Conservation (phyloP, 2,797 vertebrate genomes). For the Mergus octosetaceus region DNA sequence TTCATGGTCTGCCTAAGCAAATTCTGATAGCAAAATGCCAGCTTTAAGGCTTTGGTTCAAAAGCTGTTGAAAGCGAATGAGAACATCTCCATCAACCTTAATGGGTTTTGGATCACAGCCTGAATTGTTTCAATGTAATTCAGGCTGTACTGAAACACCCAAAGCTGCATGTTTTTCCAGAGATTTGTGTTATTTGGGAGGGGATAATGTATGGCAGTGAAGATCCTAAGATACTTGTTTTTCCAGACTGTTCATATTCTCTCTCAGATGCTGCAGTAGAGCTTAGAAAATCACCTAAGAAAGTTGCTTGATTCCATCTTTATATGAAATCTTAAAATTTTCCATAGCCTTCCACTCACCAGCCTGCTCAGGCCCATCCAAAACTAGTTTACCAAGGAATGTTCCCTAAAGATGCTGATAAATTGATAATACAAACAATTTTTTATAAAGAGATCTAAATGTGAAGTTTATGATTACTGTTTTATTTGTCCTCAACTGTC, state of each 20-base stretch:
- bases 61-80: not conserved
- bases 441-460: not conserved
- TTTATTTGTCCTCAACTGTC: not conserved
- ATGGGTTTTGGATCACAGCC: not conserved
- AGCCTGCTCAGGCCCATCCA: not conserved
- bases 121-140: not conserved
- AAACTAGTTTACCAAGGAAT: not conserved
- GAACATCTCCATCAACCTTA: not conserved
- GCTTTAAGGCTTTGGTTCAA: not conserved
- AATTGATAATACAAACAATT: not conserved
- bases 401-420: not conserved
- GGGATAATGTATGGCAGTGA: not conserved
- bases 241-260: not conserved
- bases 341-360: not conserved
- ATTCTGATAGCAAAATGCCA: not conserved
- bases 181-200: not conserved
- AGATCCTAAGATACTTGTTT: not conserved
- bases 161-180: not conserved
- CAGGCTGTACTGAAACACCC: not conserved
- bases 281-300: not conserved
- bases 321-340: not conserved
- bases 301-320: not conserved
- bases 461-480: not conserved
- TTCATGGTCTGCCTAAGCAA: not conserved
- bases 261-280: not conserved